Percentiles rank a stretch among this genome's conserved stretches.
Conservation (phyloP, 2,113 vertebrate genomes). For the Nothoprocta pentlandii region DNA sequence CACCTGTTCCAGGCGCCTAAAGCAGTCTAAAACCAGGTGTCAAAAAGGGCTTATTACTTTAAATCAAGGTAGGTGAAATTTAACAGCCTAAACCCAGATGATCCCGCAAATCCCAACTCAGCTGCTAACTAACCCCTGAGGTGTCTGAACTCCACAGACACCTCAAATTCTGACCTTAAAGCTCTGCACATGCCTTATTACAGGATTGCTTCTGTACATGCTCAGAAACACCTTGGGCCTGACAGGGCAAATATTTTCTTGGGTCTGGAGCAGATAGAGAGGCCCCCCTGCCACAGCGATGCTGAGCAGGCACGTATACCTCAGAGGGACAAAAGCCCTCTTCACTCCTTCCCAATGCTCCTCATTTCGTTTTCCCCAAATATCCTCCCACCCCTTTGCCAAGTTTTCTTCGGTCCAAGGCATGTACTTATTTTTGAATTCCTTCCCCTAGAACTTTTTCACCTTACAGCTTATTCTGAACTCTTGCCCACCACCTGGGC, state of each 20-base stretch:
- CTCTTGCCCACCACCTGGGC: background rate
- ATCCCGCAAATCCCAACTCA: background rate
- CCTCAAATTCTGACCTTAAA: background rate
- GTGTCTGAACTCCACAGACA: background rate
- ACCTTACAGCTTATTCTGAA: background rate
- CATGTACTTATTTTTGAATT: background rate
- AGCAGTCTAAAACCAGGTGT: background rate
- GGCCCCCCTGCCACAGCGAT: rapidly evolving
- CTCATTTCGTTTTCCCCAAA: background rate
- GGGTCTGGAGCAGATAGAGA: background rate
- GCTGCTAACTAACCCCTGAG: rapidly evolving
- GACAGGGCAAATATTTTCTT: background rate
- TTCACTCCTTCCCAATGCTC: background rate
- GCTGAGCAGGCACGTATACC: background rate
- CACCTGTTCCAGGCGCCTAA: background rate
- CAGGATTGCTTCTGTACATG: background rate
- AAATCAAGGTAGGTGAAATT: background rate
- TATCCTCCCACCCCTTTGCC: background rate
- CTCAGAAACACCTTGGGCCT: background rate
- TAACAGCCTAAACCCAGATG: background rate
- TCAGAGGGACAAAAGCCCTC: background rate
- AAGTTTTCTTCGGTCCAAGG: background rate
- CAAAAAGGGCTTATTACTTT: rapidly evolving
- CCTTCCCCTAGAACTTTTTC: background rate
- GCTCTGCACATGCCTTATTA: background rate